Percentiles rank a stretch among this genome's conserved stretches.
Evolutionary conservation across 2,113 vertebrate species (phyloP).

Genomic region (Dicerorhinus sumatrensis): DNA sequence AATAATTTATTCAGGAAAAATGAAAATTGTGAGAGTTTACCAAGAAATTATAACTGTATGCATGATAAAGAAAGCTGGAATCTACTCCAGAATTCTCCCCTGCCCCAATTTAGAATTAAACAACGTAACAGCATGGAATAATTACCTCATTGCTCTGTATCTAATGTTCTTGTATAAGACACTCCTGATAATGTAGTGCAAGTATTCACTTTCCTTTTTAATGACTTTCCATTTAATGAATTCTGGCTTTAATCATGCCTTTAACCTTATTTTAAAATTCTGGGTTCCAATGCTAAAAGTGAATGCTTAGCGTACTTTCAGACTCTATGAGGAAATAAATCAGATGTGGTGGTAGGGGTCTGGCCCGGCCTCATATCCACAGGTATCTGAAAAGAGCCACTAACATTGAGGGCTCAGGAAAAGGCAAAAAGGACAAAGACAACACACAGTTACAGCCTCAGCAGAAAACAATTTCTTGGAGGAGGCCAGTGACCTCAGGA

Average conservation of each 20-base stretch:
- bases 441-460: not conserved
- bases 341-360: not conserved
- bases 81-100: not conserved
- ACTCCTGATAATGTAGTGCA: not conserved
- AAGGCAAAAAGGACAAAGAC: not conserved
- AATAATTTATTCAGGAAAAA: conserved; percentile 21
- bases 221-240: not conserved
- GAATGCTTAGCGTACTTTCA: conserved; percentile 16
- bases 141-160: not conserved
- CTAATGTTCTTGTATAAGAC: not conserved
- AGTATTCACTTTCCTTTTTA: conserved; percentile 48
- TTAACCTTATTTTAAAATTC: conserved; percentile 63
- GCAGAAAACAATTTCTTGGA: not conserved
- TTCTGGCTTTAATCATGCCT: conserved; percentile 43
- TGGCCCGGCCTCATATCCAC: not conserved
- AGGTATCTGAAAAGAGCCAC: conserved; percentile 2
- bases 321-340: conserved; percentile 28
- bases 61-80: not conserved
- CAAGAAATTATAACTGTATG: not conserved
- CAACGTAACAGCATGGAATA: not conserved
- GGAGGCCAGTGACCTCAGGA: not conserved
- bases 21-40: conserved; percentile 45
- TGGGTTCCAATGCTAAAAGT: conserved; percentile 15
- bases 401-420: not conserved
- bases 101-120: not conserved